Percentiles rank a stretch among this genome's conserved stretches.
These are phyloP conservation scores for Eristalis tenax DNA, from an alignment of 2,888 invertebrate genomes.

Conservation along the genomic window DNA sequence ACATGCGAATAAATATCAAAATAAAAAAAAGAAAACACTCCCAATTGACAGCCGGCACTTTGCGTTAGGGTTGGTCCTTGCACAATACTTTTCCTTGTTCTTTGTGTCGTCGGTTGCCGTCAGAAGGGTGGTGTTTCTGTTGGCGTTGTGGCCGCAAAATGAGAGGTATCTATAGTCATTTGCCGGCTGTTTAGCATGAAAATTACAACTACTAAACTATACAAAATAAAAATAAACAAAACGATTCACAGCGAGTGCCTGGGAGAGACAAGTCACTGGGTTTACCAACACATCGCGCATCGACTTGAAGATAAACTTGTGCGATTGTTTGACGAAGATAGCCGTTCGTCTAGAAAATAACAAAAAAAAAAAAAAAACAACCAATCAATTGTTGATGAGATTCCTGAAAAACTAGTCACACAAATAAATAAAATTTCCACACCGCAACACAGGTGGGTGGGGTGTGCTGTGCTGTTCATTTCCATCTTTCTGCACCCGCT, in stretches of 20 bases:
- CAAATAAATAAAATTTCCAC: conserved; percentile 23
- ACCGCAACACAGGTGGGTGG: conserved; percentile 67
- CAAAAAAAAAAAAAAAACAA: conserved; percentile 1
- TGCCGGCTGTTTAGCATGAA: conserved; percentile 26
- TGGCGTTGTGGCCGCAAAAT: neutral
- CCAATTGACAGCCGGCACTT: conserved; percentile 56
- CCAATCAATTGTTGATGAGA: conserved; percentile 36
- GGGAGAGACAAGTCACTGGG: conserved; percentile 5
- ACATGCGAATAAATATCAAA: conserved; percentile 4
- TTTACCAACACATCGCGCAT: neutral
- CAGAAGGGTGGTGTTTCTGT: neutral
- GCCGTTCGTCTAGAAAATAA: conserved; percentile 5
- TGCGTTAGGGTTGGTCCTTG: conserved; percentile 57
- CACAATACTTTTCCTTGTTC: conserved; percentile 58
- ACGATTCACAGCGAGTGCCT: conserved; percentile 16
- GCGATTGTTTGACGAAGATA: conserved; percentile 12
- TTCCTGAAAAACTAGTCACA: conserved; percentile 51
- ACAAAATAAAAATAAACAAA: conserved; percentile 57
- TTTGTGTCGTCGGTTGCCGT: neutral
- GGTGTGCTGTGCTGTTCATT: conserved; percentile 63
- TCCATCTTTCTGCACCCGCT: conserved; percentile 1
- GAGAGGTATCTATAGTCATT: neutral
- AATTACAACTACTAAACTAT: conserved; percentile 3
- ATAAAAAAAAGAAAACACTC: neutral
- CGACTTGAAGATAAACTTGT: neutral